These are phyloP conservation scores for Gracilinanus agilis DNA, from an alignment of 2,113 vertebrate genomes.

Conservation along the genomic window DNA sequence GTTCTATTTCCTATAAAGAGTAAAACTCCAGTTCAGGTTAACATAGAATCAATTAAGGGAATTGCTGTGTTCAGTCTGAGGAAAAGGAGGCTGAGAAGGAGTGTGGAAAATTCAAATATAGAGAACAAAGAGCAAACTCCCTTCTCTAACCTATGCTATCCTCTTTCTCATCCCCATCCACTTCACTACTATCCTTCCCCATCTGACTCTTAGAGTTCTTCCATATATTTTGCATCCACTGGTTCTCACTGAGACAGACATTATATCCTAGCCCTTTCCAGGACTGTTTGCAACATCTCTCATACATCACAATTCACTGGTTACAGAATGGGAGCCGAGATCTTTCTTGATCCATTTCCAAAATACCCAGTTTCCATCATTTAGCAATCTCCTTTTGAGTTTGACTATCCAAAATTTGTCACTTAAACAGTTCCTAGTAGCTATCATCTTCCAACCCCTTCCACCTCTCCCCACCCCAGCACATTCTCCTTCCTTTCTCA, in stretches of 20 bases:
- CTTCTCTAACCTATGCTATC: neutral
- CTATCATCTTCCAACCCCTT: neutral
- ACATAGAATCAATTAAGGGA: neutral
- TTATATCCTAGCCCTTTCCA: neutral
- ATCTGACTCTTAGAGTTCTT: neutral
- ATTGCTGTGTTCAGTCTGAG: neutral
- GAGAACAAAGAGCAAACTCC: neutral
- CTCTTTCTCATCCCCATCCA: neutral
- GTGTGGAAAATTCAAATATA: neutral
- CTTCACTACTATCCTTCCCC: neutral
- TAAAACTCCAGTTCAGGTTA: no score
- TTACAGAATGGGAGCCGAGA: neutral
- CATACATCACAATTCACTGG: neutral
- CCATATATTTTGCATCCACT: neutral
- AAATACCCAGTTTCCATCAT: neutral
- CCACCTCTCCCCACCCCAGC: neutral
- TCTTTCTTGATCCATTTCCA: neutral
- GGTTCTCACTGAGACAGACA: neutral
- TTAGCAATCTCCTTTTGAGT: neutral
- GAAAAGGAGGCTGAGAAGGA: neutral
- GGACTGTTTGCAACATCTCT: neutral
- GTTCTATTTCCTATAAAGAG: no score
- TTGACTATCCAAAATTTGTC: neutral
- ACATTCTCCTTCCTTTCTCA: neutral
- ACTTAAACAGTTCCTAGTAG: neutral